phyloP scores from a whole-genome alignment of 2,797 vertebrate genomes.

The Tiaroga cobitis region DNA sequence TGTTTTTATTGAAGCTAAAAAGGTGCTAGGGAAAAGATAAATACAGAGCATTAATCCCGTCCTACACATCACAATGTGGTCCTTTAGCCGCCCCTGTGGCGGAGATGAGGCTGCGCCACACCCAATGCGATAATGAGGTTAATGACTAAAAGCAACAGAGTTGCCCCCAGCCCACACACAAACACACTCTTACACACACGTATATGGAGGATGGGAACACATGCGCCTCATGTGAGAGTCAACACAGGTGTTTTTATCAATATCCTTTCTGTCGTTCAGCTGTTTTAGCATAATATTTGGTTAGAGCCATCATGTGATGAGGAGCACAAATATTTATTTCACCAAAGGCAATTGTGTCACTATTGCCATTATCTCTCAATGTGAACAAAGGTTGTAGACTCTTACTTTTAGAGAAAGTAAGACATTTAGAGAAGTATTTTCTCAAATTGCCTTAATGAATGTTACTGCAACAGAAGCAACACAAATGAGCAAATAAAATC shows the following conservation, averaged over 20 bases:
- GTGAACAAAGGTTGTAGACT: not conserved
- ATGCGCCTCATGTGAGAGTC: not conserved
- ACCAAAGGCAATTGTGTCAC: slow-evolving; percentile 14
- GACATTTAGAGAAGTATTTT: not conserved
- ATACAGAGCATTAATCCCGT: slow-evolving; percentile 26
- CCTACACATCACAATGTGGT: slow-evolving; percentile 49
- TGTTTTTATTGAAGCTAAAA: not conserved
- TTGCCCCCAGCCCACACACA: slow-evolving; percentile 33
- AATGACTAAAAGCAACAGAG: slow-evolving; percentile 57
- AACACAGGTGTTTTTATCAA: not conserved
- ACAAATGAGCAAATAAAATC: not conserved
- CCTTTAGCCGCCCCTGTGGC: slow-evolving; percentile 37
- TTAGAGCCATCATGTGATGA: slow-evolving; percentile 14
- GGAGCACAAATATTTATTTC: slow-evolving; percentile 23
- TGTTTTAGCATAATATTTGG: slow-evolving; percentile 39
- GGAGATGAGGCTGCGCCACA: not conserved
- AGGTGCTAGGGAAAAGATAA: slow-evolving; percentile 4
- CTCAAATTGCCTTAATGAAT: not conserved
- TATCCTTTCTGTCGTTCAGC: slow-evolving; percentile 12
- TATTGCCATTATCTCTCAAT: not conserved
- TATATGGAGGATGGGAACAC: not conserved
- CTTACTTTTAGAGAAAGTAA: not conserved
- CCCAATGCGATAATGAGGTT: slow-evolving; percentile 47
- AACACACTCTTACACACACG: slow-evolving; percentile 4
- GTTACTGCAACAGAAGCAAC: not conserved